These are phyloP conservation scores for Arctopsyche grandis DNA, from an alignment of 1,140 invertebrate genomes.

Conservation along the genomic window DNA sequence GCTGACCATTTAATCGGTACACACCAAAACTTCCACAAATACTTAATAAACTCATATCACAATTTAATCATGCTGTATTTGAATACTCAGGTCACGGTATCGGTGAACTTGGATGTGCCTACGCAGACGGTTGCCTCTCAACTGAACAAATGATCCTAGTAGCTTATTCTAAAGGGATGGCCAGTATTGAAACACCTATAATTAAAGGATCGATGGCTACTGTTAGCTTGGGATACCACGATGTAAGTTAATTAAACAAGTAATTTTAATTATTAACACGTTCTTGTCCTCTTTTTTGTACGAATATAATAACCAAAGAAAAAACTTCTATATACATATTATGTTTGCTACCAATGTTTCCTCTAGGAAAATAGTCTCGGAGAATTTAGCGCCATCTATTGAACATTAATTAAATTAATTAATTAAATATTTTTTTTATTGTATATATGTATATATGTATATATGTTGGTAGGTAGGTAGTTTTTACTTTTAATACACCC, in stretches of 20 bases:
- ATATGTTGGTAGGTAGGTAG: too few relatives aligned
- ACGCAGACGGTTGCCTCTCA: slow-evolving; percentile 87
- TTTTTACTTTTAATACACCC: too few relatives aligned
- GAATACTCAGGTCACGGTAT: slow-evolving; percentile 89
- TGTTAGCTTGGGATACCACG: slow-evolving; percentile 73
- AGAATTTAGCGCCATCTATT: too few relatives aligned
- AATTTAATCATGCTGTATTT: slow-evolving; percentile 80
- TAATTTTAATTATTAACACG: slow-evolving; percentile 1
- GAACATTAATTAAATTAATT: too few relatives aligned
- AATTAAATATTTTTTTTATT: too few relatives aligned
- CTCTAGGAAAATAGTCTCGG: too few relatives aligned
- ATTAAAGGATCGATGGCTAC: slow-evolving; percentile 87
- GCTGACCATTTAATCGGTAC: slow-evolving; percentile 84
- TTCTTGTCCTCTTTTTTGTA: not conserved
- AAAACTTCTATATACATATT: too few relatives aligned
- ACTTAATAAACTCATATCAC: too few relatives aligned
- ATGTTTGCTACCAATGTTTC: too few relatives aligned
- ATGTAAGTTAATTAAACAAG: slow-evolving; percentile 63
- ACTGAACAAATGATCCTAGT: slow-evolving; percentile 84
- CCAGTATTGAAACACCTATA: slow-evolving; percentile 81
- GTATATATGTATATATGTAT: too few relatives aligned
- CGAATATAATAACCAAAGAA: too few relatives aligned
- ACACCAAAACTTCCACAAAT: too few relatives aligned
- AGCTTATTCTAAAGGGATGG: slow-evolving; percentile 86
- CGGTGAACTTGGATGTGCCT: slow-evolving; percentile 88